Percentiles rank a stretch among this genome's conserved stretches.
Evolutionary conservation across 2,797 vertebrate genomes (phyloP).

Genomic region (Parauchenoglanis ngamensis): DNA sequence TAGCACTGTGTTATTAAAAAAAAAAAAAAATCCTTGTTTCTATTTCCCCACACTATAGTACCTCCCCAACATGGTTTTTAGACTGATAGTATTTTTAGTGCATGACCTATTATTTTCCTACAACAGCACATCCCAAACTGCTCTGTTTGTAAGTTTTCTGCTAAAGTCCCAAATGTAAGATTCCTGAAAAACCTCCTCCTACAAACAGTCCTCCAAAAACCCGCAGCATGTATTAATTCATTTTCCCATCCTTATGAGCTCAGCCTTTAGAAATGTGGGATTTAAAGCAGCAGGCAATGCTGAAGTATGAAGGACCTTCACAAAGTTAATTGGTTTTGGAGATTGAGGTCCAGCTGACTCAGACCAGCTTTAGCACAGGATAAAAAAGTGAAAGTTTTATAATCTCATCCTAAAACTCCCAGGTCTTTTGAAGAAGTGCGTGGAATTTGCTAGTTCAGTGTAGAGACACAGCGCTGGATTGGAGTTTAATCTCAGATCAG

Average conservation of each 20-base stretch:
- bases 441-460: conserved; percentile 68
- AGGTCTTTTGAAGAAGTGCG: conserved; percentile 59
- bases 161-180: not conserved
- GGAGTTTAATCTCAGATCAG: conserved; percentile 73
- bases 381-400: conserved; percentile 58
- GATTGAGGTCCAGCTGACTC: conserved; percentile 48
- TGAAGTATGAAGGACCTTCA: conserved; percentile 48
- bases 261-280: conserved; percentile 69
- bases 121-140: not conserved
- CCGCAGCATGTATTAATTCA: not conserved
- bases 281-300: conserved; percentile 60
- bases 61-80: no score
- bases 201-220: not conserved
- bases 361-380: conserved; percentile 59
- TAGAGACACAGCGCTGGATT: conserved; percentile 64
- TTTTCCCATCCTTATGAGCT: conserved; percentile 9
- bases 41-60: no score
- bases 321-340: conserved; percentile 71
- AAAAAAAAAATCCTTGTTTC: no score
- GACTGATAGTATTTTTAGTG: no score
- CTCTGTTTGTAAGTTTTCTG: not conserved
- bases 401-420: conserved; percentile 65
- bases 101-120: not conserved
- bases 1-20: no score
- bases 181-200: not conserved